Conservation (phyloP, 2,888 invertebrate species). For the Molorchus minor region DNA sequence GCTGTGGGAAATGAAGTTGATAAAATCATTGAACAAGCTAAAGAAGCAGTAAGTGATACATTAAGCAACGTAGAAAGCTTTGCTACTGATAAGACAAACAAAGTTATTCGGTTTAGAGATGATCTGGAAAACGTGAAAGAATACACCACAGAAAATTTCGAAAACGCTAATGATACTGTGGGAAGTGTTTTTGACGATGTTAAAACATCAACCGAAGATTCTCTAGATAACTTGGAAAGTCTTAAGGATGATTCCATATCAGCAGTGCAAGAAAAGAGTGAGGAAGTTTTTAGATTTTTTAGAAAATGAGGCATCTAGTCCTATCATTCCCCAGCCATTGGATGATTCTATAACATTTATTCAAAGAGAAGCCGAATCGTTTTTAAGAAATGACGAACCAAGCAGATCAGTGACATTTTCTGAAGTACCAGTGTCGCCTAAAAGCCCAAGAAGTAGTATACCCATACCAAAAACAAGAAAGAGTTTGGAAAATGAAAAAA, state of each 20-base stretch:
- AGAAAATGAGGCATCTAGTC: conserved; percentile 57
- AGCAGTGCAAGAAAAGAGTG: conserved; percentile 57
- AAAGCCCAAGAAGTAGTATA: conserved; percentile 52
- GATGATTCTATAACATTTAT: conserved; percentile 41
- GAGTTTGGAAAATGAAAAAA: conserved; percentile 50
- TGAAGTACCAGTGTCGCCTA: conserved; percentile 27
- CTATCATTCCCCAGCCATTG: conserved; percentile 30
- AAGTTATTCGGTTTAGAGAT: conserved; percentile 51
- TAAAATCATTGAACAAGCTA: conserved; percentile 57
- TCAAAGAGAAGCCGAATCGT: conserved; percentile 42
- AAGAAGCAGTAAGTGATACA: conserved; percentile 57
- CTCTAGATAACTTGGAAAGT: conserved; percentile 57
- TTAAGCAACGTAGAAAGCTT: conserved; percentile 30
- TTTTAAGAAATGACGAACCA: conserved; percentile 32
- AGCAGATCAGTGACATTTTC: conserved; percentile 41
- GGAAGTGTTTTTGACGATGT: conserved; percentile 56
- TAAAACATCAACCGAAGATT: conserved; percentile 59
- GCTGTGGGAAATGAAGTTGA: conserved; percentile 52
- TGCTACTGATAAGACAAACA: conserved; percentile 30
- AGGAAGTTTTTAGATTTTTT: conserved; percentile 61
- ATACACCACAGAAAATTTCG: conserved; percentile 50
- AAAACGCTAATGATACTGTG: conserved; percentile 54
- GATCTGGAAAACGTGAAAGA: conserved; percentile 58
- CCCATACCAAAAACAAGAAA: conserved; percentile 55
- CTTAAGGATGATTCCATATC: conserved; percentile 57